Evolutionary conservation across 2,797 vertebrate genomes (phyloP).

Genomic region (Oryzias sinensis): DNA sequence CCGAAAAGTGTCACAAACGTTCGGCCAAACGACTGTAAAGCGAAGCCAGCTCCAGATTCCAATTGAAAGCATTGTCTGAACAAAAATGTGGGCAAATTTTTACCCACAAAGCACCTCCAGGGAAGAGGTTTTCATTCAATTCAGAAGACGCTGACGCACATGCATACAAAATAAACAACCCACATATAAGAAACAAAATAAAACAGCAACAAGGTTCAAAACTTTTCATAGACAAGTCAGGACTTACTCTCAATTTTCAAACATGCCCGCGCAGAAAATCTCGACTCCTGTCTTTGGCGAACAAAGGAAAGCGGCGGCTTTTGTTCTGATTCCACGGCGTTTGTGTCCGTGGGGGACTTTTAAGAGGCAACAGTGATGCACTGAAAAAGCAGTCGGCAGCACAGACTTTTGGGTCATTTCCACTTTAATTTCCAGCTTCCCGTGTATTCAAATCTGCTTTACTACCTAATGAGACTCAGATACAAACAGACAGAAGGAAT

Average conservation of each 20-base stretch:
- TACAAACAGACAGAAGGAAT: constrained; percentile 11
- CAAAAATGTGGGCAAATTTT: not conserved
- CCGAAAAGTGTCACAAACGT: constrained; percentile 49
- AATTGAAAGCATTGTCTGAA: constrained; percentile 25
- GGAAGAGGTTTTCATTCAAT: not conserved
- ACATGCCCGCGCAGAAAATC: constrained; percentile 19
- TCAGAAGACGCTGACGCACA: constrained; percentile 25
- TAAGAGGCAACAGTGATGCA: constrained; percentile 41
- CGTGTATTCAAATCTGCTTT: constrained; percentile 37
- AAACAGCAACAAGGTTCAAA: constrained; percentile 3
- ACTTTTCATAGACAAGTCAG: not conserved
- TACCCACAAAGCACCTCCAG: not conserved
- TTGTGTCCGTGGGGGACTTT: constrained; percentile 37
- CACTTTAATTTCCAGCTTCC: constrained; percentile 4
- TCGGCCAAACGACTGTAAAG: constrained; percentile 38
- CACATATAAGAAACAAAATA: constrained; percentile 4
- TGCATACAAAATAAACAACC: constrained; percentile 13
- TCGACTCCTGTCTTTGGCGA: no score
- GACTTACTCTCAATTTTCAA: constrained; percentile 9
- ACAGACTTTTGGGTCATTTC: constrained; percentile 21
- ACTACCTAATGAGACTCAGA: constrained; percentile 23
- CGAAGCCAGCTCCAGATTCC: constrained; percentile 7
- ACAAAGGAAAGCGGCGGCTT: constrained; percentile 46
- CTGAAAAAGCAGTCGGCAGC: constrained; percentile 37
- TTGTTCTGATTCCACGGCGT: constrained; percentile 51